Conservation (phyloP, 2,113 vertebrate genomes). For the Dissostichus mawsoni region DNA sequence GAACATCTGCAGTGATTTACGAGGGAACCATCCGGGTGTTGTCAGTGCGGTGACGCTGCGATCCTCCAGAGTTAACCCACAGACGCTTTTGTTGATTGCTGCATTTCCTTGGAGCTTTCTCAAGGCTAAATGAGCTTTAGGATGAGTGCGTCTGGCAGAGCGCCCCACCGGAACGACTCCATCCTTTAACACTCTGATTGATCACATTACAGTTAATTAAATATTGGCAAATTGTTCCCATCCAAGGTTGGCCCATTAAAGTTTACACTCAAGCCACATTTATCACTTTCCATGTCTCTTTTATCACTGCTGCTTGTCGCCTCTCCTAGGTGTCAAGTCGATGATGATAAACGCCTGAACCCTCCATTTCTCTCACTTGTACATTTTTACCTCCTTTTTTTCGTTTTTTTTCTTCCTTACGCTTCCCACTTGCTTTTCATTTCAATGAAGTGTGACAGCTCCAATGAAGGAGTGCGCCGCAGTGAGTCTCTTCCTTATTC, state of each 20-base stretch:
- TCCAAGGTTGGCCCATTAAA: constrained; percentile 73
- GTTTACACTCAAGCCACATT: constrained; percentile 71
- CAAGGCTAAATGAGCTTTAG: constrained; percentile 68
- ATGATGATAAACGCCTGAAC: constrained; percentile 67
- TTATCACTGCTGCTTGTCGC: constrained; percentile 61
- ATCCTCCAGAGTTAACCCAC: constrained; percentile 29
- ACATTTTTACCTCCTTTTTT: constrained; percentile 46
- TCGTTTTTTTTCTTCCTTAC: constrained; percentile 8
- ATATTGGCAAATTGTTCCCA: constrained; percentile 77
- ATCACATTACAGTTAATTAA: constrained; percentile 81
- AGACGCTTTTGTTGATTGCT: constrained; percentile 60
- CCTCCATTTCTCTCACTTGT: constrained; percentile 41
- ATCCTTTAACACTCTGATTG: constrained; percentile 74
- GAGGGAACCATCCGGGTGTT: constrained; percentile 15
- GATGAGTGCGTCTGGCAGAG: constrained; percentile 51
- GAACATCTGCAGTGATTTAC: constrained; percentile 27
- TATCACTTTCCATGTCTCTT: constrained; percentile 67
- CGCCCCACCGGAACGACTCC: constrained; percentile 59
- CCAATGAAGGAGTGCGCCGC: constrained; percentile 61
- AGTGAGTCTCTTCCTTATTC: constrained; percentile 64
- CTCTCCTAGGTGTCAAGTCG: constrained; percentile 62
- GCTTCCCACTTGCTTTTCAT: constrained; percentile 56
- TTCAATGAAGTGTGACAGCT: constrained; percentile 72
- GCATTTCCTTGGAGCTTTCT: constrained; percentile 54
- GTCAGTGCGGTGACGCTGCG: constrained; percentile 5